Base-by-base conservation (phyloP, 2,113 vertebrate genomes). In the Mirounga angustirostris region DNA sequence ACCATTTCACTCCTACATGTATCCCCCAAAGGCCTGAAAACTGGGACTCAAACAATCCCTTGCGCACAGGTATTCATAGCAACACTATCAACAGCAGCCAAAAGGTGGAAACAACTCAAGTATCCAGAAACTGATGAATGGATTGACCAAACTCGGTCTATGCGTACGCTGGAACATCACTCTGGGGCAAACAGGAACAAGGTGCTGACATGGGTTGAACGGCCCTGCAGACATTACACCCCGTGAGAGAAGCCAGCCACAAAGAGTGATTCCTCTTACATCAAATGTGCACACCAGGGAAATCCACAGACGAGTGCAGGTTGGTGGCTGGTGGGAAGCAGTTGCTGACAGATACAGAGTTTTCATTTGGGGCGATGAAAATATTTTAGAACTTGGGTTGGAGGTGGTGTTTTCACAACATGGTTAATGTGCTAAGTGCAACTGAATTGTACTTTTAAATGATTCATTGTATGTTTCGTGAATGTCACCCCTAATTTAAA, bases 301-400 rank as follows among this genome's bases (percentile, higher is more conserved):
- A 36, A 61, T 7, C 33, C 1, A 12, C 40, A n/a, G 40, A 59
- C 56, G 18, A 50, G 4, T 12, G 7, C 40, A 40, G 13, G 12
- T 0, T 2, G 40, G 54, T 5, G 69, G n/a, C 33, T 28, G 46
- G 46, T 0, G 3, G 1, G 58, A 58, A 6, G 14, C 30, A 3
- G 24, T 40, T 5, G 15, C 58, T 71, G 5, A 8, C 16, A 10
- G 36, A 36, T 19, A 14, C 19, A 67, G 28, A 65, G 36, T 14
- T 56, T 83, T 8, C 78, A 13, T 30, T 1, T 12, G 33, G 15
- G 28, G 21, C 4, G 67, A 71, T 5, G 21, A 46, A 78, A 61
- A 18, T 2, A 26, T 69, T 54, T 12, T 21, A 80, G 52, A 69
- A 12, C 40, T 59, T 14, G 73, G 73, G 33, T 7, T 10, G 18